Conservation (phyloP, 2,113 vertebrate genomes). For the Phrynocephalus versicolor region DNA sequence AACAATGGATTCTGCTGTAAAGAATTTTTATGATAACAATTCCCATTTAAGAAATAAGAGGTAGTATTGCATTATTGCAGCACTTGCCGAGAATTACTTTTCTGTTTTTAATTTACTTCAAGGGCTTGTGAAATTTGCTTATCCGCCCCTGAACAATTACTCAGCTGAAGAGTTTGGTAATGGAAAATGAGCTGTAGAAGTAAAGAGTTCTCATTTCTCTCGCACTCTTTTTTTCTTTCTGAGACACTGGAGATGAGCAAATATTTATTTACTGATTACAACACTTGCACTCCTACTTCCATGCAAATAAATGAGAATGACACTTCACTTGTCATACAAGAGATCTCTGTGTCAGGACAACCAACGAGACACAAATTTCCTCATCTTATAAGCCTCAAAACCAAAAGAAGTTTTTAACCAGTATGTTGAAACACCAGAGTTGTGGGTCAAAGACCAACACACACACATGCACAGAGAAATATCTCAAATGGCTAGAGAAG, state of each 20-base stretch:
- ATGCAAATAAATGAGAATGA: background rate
- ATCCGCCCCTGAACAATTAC: background rate
- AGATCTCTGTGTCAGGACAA: background rate
- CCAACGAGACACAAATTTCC: background rate
- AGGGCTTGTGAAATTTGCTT: conserved; percentile 11
- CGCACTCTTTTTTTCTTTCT: background rate
- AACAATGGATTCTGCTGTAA: background rate
- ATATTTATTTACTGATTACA: background rate
- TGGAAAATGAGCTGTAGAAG: background rate
- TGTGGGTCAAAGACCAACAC: no score
- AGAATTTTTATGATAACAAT: background rate
- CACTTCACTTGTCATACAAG: background rate
- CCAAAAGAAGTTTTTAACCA: background rate
- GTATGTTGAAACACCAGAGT: background rate
- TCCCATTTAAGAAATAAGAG: background rate
- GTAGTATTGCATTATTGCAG: fast-evolving
- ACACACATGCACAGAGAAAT: no score
- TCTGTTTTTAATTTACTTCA: background rate
- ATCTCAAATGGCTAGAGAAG: no score
- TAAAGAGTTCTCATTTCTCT: background rate
- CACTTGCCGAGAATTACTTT: background rate
- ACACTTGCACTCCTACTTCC: no score
- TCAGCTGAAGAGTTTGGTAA: background rate
- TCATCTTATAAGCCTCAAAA: background rate
- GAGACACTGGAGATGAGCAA: background rate